Percentiles rank a stretch among this genome's conserved stretches.
Conservation (phyloP, 2,113 vertebrate genomes). For the Myxocyprinus asiaticus region DNA sequence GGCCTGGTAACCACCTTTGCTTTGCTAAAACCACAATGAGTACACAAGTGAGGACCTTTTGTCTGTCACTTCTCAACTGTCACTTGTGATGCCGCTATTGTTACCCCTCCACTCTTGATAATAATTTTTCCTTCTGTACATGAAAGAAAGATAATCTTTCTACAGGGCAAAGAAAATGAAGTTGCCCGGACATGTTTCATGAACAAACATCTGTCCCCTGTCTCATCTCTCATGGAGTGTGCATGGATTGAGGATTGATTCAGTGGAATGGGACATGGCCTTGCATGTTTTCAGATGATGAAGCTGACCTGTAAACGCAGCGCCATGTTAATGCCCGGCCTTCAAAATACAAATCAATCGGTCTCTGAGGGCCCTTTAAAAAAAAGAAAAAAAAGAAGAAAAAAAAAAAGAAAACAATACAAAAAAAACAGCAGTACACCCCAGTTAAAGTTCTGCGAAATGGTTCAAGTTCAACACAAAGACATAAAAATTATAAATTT, state of each 20-base stretch:
- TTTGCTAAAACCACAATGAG: no score
- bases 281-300: conserved; percentile 85
- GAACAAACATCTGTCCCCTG: conserved; percentile 32
- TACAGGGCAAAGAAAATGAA: conserved; percentile 31
- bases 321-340: conserved; percentile 72
- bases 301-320: conserved; percentile 66
- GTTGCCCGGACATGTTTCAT: conserved; percentile 37
- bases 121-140: conserved; percentile 30
- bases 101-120: not conserved
- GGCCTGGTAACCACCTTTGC: no score
- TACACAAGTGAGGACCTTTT: no score
- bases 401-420: no score
- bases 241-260: conserved; percentile 87
- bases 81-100: not conserved
- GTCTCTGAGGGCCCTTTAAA: not conserved
- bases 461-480: conserved; percentile 99
- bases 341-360: conserved; percentile 17
- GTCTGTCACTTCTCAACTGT: no score
- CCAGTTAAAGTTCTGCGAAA: conserved; percentile 83
- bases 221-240: conserved; percentile 48
- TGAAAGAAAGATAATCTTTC: conserved; percentile 6
- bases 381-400: no score
- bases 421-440: conserved; percentile 51
- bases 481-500: conserved; percentile 99
- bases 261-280: conserved; percentile 82